phyloP scores from a whole-genome alignment of 2,113 vertebrate species.

The Corythornis madagascariensis region DNA sequence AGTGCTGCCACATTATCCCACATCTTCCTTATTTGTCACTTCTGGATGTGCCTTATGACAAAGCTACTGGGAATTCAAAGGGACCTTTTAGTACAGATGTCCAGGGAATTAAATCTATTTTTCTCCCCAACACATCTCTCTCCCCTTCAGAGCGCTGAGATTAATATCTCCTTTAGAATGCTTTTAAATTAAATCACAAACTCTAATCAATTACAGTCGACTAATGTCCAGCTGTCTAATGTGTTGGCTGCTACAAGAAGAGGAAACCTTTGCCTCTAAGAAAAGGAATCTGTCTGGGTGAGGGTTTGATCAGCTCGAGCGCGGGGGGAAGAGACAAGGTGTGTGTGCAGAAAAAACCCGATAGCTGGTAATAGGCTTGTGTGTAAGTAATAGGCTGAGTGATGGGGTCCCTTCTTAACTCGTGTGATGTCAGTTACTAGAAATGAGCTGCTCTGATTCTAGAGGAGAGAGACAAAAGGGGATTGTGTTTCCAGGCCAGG shows the following conservation, averaged over 20 bases:
- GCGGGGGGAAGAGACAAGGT: not conserved
- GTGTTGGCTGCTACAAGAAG: not conserved
- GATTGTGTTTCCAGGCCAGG: not conserved
- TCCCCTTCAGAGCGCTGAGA: slow-evolving; percentile 32
- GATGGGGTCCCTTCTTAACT: not conserved
- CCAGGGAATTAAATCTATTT: slow-evolving; percentile 33
- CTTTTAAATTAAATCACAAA: slow-evolving; percentile 68
- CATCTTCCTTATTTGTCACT: not conserved
- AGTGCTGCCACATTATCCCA: not conserved
- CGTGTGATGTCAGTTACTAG: not conserved
- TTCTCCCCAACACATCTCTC: not conserved
- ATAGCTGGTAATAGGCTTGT: no score
- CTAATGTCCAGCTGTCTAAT: slow-evolving; percentile 31
- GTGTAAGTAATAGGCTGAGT: not conserved
- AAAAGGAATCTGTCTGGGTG: not conserved
- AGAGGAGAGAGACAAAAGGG: not conserved
- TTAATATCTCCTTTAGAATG: slow-evolving; percentile 43
- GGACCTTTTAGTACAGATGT: slow-evolving; percentile 25
- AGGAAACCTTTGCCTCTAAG: not conserved
- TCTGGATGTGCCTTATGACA: slow-evolving; percentile 2
- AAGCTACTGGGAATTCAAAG: slow-evolving; percentile 6
- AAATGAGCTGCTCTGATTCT: not conserved
- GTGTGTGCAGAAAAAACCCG: no score
- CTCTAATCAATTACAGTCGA: slow-evolving; percentile 52
- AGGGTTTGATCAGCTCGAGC: not conserved